A percentile compares a stretch with the other conserved stretches of the same genome.
Conservation (phyloP, 2,888 invertebrate genomes). For the Periphyllus acericola region DNA sequence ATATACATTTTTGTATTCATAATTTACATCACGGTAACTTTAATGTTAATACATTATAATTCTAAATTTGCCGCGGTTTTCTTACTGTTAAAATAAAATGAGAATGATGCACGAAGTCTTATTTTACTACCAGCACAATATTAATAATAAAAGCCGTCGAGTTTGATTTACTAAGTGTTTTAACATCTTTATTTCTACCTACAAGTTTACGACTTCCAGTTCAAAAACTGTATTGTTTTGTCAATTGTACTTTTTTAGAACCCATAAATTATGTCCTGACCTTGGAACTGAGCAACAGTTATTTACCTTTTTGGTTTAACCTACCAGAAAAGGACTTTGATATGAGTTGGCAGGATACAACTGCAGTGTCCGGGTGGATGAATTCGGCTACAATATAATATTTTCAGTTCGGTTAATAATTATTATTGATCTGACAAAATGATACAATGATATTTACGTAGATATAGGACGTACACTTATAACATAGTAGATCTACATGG, state of each 20-base stretch:
- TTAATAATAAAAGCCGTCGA: slow-evolving; percentile 38
- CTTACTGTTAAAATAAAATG: slow-evolving; percentile 22
- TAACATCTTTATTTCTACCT: slow-evolving; percentile 39
- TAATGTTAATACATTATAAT: slow-evolving; percentile 1
- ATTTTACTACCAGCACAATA: slow-evolving; percentile 43
- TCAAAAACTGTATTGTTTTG: slow-evolving; percentile 23
- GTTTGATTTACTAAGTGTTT: slow-evolving; percentile 41
- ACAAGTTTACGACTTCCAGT: slow-evolving; percentile 32
- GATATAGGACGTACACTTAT: background rate
- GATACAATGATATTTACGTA: background rate
- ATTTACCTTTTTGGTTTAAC: slow-evolving; percentile 5
- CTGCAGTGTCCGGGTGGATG: background rate
- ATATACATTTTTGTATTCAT: too few relatives aligned
- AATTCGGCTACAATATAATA: background rate
- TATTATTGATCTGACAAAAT: background rate
- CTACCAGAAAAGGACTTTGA: background rate
- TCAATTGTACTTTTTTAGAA: slow-evolving; percentile 6
- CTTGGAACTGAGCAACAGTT: background rate
- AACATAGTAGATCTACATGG: background rate
- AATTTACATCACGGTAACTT: too few relatives aligned
- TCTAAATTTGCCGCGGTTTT: slow-evolving; percentile 47
- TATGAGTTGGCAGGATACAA: background rate
- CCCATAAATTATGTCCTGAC: slow-evolving; percentile 24
- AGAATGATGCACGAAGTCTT: slow-evolving; percentile 13
- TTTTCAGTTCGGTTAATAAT: background rate